Evolutionary conservation across 2,888 invertebrate species (phyloP), one percentile per base, ranked within the genome.

Genomic region (Steromphala cineraria): DNA sequence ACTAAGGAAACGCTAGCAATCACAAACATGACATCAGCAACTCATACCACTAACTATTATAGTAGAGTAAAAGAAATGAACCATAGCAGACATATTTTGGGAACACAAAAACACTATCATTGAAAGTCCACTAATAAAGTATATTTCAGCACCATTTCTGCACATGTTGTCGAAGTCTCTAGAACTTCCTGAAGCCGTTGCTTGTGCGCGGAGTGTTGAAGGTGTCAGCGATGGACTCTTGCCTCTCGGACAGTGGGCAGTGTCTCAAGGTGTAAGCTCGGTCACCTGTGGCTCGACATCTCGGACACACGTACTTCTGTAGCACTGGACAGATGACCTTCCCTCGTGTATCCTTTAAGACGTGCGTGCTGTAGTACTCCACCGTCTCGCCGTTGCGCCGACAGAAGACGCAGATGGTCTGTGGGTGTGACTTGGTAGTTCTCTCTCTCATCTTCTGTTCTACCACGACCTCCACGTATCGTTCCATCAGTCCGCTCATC

Each of bases 191-290:
- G 36, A 67, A 31, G 4, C 67, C 67, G 13, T 36, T 31, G 28
- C 67, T 67, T 2, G 31, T 67, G 5, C 67, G 21, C 5, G 28
- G 67, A 31, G 67, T 67, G 24, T 67, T 67, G 67, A 67, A 67
- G 17, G 67, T 13, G 28, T 67, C 67, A 24, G 77, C 71, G 8
- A 81, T 36, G 13, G 77, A 77, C 31, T 75, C 81, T 28, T 67
- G 67, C 15, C 40, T 52, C n/a, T 53, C 46, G 75, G 78, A 76
- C 75, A 86, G 79, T 0, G 93, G 93, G 92, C 97, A 97, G 93
- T 97, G 97, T 91, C 96, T 96, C 88, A 95, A 93, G 7, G 97
- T 97, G 93, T 97, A 97, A 67, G 97, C 96, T 80, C 82, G 67
- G 92, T 96, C 96, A 0, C 97, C 97, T 77, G 93, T 93, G 10